A percentile compares a stretch with the other conserved stretches of the same genome.
Evolutionary conservation across 2,888 invertebrate species (phyloP).

Genomic region (Podabrus alpinus): DNA sequence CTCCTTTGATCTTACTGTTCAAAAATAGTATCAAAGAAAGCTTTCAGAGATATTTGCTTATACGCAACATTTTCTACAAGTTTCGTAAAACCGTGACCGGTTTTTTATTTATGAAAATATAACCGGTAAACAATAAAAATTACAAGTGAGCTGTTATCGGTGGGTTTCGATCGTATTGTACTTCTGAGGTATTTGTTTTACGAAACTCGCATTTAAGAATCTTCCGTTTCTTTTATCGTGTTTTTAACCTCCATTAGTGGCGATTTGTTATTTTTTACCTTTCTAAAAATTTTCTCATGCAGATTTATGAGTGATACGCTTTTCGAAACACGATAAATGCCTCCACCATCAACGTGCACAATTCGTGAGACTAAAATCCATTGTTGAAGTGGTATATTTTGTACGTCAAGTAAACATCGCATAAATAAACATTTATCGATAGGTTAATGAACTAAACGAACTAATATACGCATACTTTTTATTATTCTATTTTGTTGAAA

Average conservation of each 20-base stretch:
- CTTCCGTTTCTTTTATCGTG: background rate
- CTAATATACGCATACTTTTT: background rate
- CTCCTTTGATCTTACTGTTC: background rate
- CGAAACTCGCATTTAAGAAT: background rate
- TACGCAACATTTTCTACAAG: background rate
- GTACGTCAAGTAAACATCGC: background rate
- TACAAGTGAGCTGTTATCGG: background rate
- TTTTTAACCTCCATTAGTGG: background rate
- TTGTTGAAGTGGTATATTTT: background rate
- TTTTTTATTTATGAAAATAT: background rate
- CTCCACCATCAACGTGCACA: background rate
- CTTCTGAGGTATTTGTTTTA: background rate
- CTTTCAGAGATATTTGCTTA: background rate
- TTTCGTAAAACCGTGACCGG: background rate
- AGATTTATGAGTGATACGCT: background rate
- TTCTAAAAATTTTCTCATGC: background rate
- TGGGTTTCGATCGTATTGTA: background rate
- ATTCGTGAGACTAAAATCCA: background rate
- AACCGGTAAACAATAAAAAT: background rate
- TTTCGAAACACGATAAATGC: background rate
- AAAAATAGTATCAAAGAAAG: background rate
- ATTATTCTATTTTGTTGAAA: background rate
- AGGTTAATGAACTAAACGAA: background rate
- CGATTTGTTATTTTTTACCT: background rate
- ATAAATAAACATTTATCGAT: background rate